A percentile compares a stretch with the other conserved stretches of the same genome.
Conservation (phyloP, 1,140 invertebrate species). For the Cataglyphis hispanica region DNA sequence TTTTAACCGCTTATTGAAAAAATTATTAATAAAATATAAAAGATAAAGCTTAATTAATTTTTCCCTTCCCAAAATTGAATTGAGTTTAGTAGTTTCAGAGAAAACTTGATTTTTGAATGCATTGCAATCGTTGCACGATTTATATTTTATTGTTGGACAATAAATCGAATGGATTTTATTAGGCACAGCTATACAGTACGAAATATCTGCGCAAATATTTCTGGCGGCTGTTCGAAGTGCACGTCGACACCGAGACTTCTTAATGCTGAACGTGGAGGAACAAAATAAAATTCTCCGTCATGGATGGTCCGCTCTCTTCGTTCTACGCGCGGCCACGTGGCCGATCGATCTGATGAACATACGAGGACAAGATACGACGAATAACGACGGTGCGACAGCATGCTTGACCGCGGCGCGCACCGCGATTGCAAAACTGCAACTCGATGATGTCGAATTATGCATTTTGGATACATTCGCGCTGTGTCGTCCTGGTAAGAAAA, state of each 20-base stretch:
- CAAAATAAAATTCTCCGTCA: constrained; percentile 87
- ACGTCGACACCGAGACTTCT: constrained; percentile 87
- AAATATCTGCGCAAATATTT: constrained; percentile 88
- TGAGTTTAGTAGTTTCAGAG: not conserved
- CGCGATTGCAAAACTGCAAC: constrained; percentile 84
- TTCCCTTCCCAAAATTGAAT: not conserved
- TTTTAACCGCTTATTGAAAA: not conserved
- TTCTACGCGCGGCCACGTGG: constrained; percentile 88
- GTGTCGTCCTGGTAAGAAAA: constrained; percentile 87
- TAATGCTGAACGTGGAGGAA: constrained; percentile 82
- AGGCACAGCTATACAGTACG: constrained; percentile 83
- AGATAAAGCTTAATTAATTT: not conserved
- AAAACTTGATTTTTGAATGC: not conserved
- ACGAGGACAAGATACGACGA: constrained; percentile 51
- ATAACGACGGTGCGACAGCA: constrained; percentile 59
- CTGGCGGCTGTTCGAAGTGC: constrained; percentile 87
- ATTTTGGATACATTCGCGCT: constrained; percentile 89
- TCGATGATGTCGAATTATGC: constrained; percentile 88
- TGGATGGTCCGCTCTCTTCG: constrained; percentile 88
- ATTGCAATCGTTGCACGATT: not conserved
- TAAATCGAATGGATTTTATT: not conserved
- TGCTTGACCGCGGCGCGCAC: constrained; percentile 76
- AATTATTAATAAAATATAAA: constrained; percentile 10
- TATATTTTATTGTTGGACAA: not conserved
- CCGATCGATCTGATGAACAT: constrained; percentile 86